Conservation (phyloP, 1,140 invertebrate species). For the Tribolium castaneum region DNA sequence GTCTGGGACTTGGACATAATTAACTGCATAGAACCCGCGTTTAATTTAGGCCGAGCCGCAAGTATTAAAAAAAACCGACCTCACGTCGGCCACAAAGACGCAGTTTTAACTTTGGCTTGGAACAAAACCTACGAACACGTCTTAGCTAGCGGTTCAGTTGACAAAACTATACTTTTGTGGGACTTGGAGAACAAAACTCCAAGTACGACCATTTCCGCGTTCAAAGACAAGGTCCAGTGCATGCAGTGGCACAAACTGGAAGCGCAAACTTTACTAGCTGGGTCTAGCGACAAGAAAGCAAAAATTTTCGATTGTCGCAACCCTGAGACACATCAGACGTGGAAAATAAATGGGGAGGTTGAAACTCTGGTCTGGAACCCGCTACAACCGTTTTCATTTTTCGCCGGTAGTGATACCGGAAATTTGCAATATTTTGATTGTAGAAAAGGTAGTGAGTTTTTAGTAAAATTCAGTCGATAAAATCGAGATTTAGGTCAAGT, state of each 20-base stretch:
- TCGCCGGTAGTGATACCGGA: slow-evolving; percentile 84
- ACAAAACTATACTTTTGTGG: slow-evolving; percentile 91
- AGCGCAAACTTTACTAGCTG: slow-evolving; percentile 82
- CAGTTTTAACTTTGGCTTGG: slow-evolving; percentile 93
- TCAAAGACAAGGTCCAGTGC: slow-evolving; percentile 87
- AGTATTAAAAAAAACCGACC: slow-evolving; percentile 79
- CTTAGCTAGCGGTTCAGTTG: slow-evolving; percentile 91
- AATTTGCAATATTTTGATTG: slow-evolving; percentile 84
- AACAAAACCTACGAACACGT: slow-evolving; percentile 84
- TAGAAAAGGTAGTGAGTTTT: slow-evolving; percentile 66
- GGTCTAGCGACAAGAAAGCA: slow-evolving; percentile 73
- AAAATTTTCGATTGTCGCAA: slow-evolving; percentile 84
- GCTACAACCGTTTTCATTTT: slow-evolving; percentile 77
- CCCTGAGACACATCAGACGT: slow-evolving; percentile 73
- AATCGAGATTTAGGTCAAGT: slow-evolving; percentile 68
- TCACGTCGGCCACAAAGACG: slow-evolving; percentile 86
- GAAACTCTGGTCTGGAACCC: slow-evolving; percentile 91
- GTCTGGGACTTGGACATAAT: slow-evolving; percentile 96
- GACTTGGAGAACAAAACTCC: slow-evolving; percentile 85
- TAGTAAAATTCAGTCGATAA: neutral
- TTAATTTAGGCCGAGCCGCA: slow-evolving; percentile 81
- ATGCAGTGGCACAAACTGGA: slow-evolving; percentile 89
- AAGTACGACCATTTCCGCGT: slow-evolving; percentile 78
- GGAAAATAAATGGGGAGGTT: slow-evolving; percentile 83
- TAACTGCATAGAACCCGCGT: slow-evolving; percentile 87